Base-by-base conservation (phyloP, 2,888 invertebrate species). In the Napeogenes sylphis region DNA sequence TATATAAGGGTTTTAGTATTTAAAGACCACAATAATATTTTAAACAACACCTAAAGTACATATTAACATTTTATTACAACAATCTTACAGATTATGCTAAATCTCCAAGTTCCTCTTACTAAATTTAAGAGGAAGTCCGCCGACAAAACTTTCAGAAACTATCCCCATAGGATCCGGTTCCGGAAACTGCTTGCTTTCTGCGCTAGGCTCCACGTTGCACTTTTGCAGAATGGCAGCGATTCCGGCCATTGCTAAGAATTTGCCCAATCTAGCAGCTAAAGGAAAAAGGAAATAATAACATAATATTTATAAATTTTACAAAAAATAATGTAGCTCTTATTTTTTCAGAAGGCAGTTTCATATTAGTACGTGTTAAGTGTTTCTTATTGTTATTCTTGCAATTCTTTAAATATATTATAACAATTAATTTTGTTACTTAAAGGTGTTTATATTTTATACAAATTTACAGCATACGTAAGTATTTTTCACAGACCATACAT, bases 201-300 rank as follows among this genome's bases (percentile, higher is more conserved):
- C 61, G 4, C 68, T 62, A 12, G 70, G 70, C 57, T 68, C 68
- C 8, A 69, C 63, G 1, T 68, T 69, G 35, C 71, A 77, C 51
- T 71, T 75, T 13, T 71, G 71, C 12, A 78, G 62, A 38, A 79
- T 65, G 6, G 73, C 74, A n/a, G 69, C 75, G 8, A 89, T 70
- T 0, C 87, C 88, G 33, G 89, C 87, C 83, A 89, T 83, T 0
- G 87, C 82, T 68, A 86, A 84, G 83, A 88, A 85, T 59, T 83
- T 81, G 30, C 87, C 88, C 42, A 88, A 61, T 65, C 87, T 81
- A 38, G 80, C 85, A 68, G 87, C 88, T 88, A 72, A n/a, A 78
- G 79, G 53, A 46, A 62, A 55, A 32, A 33, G 62, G 55, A 21
- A 54, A 35, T 35, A 35, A 35, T 5, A 4, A 35, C 35, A 35